Conservation (phyloP, 2,888 invertebrate species). For the Sminthurinus aureus region DNA sequence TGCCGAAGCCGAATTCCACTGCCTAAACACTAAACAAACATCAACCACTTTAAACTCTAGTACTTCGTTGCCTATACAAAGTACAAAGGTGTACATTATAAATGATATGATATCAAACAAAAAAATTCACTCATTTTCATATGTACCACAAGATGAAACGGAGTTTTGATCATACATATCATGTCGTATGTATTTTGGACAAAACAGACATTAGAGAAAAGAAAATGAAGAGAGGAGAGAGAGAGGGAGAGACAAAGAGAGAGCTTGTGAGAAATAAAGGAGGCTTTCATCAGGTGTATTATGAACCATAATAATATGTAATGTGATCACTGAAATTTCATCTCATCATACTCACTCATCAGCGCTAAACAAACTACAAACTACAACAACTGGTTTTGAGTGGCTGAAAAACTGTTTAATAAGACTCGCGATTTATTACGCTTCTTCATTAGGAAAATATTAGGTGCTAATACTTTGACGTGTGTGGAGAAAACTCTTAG, state of each 20-base stretch:
- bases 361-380: not conserved
- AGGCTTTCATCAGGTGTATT: not conserved
- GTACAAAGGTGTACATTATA: too few relatives aligned
- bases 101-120: too few relatives aligned
- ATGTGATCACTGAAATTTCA: conserved; percentile 1
- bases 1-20: too few relatives aligned
- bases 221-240: not conserved
- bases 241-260: too few relatives aligned
- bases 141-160: too few relatives aligned
- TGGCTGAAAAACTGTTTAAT: conserved; percentile 10
- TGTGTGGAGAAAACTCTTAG: not conserved
- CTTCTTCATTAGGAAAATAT: conserved; percentile 23
- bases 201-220: not conserved
- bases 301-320: not conserved
- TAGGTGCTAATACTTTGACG: conserved; percentile 5
- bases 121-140: too few relatives aligned
- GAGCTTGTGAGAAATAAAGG: not conserved
- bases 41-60: too few relatives aligned
- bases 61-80: too few relatives aligned
- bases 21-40: too few relatives aligned
- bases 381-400: not conserved
- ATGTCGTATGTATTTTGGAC: too few relatives aligned
- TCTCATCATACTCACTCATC: not conserved
- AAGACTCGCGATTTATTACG: conserved; percentile 10
- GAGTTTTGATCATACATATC: too few relatives aligned